Conservation (phyloP, 2,888 invertebrate genomes). For the Disparrhopalites patrizii region DNA sequence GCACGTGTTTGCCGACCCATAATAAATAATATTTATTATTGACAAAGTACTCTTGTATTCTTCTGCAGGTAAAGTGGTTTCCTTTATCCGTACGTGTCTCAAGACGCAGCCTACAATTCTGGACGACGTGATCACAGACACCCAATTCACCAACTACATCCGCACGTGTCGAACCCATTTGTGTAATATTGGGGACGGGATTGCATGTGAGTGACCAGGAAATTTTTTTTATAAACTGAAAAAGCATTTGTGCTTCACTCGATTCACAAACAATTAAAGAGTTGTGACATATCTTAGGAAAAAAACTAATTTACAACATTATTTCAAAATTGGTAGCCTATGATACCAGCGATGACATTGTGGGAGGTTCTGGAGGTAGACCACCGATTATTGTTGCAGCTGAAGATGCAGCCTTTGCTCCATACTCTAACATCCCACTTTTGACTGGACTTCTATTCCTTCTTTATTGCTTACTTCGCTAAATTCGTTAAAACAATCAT, state of each 20-base stretch:
- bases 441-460: no score
- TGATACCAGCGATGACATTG: background rate
- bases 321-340: no score
- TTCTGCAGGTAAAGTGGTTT: slow-evolving; percentile 9
- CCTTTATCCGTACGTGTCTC: slow-evolving; percentile 8
- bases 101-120: slow-evolving; percentile 6
- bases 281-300: no score
- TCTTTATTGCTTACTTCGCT: no score
- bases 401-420: background rate
- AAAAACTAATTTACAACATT: no score
- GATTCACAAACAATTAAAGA: no score
- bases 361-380: background rate
- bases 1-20: no score
- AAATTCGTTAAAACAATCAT: no score
- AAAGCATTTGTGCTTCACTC: no score
- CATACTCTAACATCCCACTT: background rate
- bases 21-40: background rate
- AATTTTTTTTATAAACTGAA: background rate
- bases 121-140: slow-evolving; percentile 1
- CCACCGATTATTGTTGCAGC: background rate
- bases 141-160: slow-evolving; percentile 3
- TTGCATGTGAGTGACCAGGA: slow-evolving; percentile 4
- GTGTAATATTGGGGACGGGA: slow-evolving; percentile 20
- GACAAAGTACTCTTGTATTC: background rate
- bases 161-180: slow-evolving; percentile 21